Evolutionary conservation across 2,797 vertebrate species (phyloP).

Genomic region (Cossypha heuglini): DNA sequence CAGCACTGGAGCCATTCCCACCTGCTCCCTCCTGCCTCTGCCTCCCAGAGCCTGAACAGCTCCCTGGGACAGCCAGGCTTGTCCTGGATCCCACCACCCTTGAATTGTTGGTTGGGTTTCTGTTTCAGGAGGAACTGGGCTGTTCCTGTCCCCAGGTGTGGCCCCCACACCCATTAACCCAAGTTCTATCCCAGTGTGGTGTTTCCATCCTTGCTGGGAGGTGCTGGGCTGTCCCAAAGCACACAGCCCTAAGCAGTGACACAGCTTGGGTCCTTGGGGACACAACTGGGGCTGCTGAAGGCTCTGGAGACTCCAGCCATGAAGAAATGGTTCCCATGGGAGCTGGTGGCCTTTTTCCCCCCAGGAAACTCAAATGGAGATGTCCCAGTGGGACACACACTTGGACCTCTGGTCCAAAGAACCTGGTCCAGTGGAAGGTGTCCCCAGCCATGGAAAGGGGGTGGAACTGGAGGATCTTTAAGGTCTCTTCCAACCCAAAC

Average conservation of each 20-base stretch:
- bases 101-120: neutral
- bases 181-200: fast-evolving
- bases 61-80: neutral
- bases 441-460: neutral
- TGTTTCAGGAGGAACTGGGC: neutral
- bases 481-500: neutral
- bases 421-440: neutral
- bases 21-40: neutral
- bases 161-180: neutral
- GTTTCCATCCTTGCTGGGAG: neutral
- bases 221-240: neutral
- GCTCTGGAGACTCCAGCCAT: neutral
- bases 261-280: neutral
- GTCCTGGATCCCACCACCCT: neutral
- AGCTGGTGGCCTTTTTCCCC: neutral
- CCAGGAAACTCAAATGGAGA: neutral
- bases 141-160: neutral
- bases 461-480: neutral
- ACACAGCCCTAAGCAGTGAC: fast-evolving
- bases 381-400: neutral
- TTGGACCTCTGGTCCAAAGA: neutral
- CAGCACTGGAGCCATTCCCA: neutral
- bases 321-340: neutral
- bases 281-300: neutral
- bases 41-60: fast-evolving